These are phyloP conservation scores for Proctacanthus coquilletti DNA, from an alignment of 1,140 invertebrate genomes.

Conservation along the genomic window DNA sequence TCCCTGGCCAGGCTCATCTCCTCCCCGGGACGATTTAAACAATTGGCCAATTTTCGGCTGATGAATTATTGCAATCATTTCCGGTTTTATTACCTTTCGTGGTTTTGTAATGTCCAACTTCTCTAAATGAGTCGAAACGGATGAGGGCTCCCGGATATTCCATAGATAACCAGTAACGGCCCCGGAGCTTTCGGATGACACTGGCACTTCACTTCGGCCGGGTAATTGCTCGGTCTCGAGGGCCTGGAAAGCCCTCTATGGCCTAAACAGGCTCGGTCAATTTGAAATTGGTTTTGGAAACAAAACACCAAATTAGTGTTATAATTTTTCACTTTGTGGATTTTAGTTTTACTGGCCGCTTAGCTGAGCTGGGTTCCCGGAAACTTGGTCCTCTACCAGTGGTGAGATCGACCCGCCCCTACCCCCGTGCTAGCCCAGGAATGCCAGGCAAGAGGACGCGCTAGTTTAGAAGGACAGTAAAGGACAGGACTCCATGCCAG, in stretches of 20 bases:
- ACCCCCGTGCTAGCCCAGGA: no score
- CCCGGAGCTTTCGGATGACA: neutral
- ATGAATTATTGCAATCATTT: neutral
- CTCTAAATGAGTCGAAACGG: no score
- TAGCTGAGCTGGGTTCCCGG: no score
- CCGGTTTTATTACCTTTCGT: neutral
- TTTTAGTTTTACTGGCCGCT: no score
- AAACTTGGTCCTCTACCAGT: no score
- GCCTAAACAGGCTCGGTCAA: neutral
- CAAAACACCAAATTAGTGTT: slow-evolving; percentile 1
- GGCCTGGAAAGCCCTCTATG: neutral
- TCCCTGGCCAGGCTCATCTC: no score
- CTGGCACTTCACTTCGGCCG: neutral
- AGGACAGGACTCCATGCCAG: no score
- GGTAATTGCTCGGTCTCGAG: neutral
- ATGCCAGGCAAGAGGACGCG: no score
- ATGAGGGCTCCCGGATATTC: neutral
- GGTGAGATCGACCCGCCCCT: no score
- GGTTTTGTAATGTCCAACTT: neutral
- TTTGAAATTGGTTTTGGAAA: neutral
- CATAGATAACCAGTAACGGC: neutral
- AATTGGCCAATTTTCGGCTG: neutral
- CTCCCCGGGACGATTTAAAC: no score
- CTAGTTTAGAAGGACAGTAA: no score
- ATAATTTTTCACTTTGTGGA: slow-evolving; percentile 1